Percentiles rank a stretch among this genome's conserved stretches.
phyloP scores from a whole-genome alignment of 2,888 invertebrate genomes.

The Hyles lineata region DNA sequence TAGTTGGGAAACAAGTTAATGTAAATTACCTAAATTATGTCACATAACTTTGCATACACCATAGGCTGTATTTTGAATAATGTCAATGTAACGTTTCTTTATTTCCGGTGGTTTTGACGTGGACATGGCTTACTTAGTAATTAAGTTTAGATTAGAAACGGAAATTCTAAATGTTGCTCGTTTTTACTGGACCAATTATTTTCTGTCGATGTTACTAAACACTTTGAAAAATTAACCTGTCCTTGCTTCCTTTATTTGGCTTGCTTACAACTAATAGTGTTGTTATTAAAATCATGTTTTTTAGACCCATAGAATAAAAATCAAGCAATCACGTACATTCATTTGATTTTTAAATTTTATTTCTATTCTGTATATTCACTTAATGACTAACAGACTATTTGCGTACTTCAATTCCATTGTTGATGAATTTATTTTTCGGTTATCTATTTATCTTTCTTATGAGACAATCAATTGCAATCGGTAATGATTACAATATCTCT shows the following conservation, averaged over 20 bases:
- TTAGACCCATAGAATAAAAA: too few relatives aligned
- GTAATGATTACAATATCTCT: not conserved
- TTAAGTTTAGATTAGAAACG: conserved; percentile 11
- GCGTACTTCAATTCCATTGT: too few relatives aligned
- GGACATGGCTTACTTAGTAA: conserved; percentile 9
- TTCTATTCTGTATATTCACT: too few relatives aligned
- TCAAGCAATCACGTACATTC: too few relatives aligned
- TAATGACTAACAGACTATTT: too few relatives aligned
- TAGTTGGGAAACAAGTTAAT: conserved; percentile 57
- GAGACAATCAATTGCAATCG: not conserved
- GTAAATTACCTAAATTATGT: conserved; percentile 44
- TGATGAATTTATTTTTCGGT: too few relatives aligned
- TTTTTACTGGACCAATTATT: not conserved
- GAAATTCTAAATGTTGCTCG: not conserved
- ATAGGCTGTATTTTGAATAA: conserved; percentile 32
- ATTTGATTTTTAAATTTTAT: too few relatives aligned
- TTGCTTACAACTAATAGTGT: not conserved
- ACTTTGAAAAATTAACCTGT: not conserved
- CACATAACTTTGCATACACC: conserved; percentile 39
- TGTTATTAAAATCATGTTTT: not conserved
- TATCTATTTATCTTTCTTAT: not conserved
- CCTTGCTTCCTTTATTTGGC: not conserved
- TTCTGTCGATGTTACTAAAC: not conserved
- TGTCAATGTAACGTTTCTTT: conserved; percentile 26
- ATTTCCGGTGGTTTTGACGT: conserved; percentile 18